Base-by-base conservation (phyloP, 2,113 vertebrate species). In the Pongo pygmaeus region DNA sequence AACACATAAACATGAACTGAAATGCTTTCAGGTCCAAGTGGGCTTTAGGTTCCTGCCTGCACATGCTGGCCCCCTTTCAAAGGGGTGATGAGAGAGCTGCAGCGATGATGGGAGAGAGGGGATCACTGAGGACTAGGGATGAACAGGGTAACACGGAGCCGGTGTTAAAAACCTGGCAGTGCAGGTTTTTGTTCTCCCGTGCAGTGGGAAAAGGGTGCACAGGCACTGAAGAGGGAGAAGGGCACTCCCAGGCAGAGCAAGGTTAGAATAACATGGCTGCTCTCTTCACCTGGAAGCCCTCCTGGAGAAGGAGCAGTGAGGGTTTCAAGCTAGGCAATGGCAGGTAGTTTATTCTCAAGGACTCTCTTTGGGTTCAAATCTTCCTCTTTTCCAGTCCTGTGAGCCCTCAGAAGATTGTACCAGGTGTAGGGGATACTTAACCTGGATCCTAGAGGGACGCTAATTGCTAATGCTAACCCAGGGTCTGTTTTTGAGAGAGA, bases 171-270 rank as follows among this genome's bases (percentile, higher is more conserved):
- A 22, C 6, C 75, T 72, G 80, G 32, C 30, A 13, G 52, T 7
- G 32, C 72, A 55, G 18, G 52, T 55, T 55, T 88, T 75, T 38
- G 43, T 52, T 84, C 32, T 59, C 0, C 70, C 38, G 2, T 46
- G 80, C 61, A 8, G 69, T 61, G 32, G 75, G 40, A 75, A 13
- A 50, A 70, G 27, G 38, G 23, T 22, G 27, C 50, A 18, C 1
- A 93, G 83, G 84, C n/a, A 43, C 90, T 30, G 84, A 88, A 70
- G 79, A 92, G 94, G 89, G 77, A 35, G 57, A 69, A 8, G 69
- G 43, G 35, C 0, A 2, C 48, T 16, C 79, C 32, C 25, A 67
- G 77, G n/a, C 35, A 40, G 61, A 67, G 55, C 10, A 12, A n/a
- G 16, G 40, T n/a, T 13, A 52, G 83, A 89, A 86, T 38, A 40